Conservation (phyloP, 1,140 invertebrate genomes). For the Pissodes strobi region DNA sequence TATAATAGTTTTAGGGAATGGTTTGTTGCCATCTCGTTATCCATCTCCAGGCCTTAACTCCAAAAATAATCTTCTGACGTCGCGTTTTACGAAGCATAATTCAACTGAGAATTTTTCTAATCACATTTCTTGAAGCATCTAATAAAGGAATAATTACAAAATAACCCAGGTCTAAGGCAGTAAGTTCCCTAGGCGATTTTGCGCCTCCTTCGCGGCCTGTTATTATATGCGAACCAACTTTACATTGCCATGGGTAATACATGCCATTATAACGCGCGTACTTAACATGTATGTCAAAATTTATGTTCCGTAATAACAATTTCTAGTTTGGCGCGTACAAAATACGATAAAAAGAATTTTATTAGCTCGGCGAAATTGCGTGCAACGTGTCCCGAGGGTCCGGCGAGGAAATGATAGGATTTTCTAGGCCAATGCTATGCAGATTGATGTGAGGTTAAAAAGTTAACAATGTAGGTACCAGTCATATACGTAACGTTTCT, state of each 20-base stretch:
- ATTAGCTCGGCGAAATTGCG: neutral
- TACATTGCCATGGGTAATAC: constrained; percentile 1
- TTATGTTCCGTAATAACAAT: constrained; percentile 23
- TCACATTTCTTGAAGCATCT: too few species aligned
- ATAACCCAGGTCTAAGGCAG: constrained; percentile 5
- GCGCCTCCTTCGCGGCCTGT: constrained; percentile 13
- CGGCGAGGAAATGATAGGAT: too few species aligned
- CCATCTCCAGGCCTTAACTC: too few species aligned
- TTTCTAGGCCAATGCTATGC: too few species aligned
- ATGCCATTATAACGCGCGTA: constrained; percentile 8
- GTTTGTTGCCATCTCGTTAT: too few species aligned
- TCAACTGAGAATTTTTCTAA: too few species aligned
- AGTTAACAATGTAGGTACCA: too few species aligned
- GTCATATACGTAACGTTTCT: too few species aligned
- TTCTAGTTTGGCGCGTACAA: constrained; percentile 1
- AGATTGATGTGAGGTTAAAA: too few species aligned
- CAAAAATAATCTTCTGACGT: too few species aligned
- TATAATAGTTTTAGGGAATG: too few species aligned
- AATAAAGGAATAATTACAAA: constrained; percentile 2
- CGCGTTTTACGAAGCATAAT: too few species aligned
- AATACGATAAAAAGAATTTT: constrained; percentile 15
- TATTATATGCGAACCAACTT: constrained; percentile 3
- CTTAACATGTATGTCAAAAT: constrained; percentile 8
- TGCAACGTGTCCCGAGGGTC: neutral
- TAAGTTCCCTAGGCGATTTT: constrained; percentile 5